Evolutionary conservation across 2,888 invertebrate species (phyloP), one percentile per base, ranked within the genome.

Genomic region (Cabera pusaria): DNA sequence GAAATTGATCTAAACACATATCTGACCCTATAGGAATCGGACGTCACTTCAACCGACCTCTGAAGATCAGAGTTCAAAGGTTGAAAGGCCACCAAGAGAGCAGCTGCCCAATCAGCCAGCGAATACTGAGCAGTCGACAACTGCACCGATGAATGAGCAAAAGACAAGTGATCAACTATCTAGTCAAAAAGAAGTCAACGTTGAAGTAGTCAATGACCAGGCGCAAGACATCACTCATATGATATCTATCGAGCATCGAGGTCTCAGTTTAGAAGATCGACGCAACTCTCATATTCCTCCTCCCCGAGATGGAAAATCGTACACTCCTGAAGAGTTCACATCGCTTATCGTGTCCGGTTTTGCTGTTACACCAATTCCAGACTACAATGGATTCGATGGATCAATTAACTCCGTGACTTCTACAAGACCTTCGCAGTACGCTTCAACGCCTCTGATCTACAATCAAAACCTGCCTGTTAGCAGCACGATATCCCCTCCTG

Each of bases 11-110:
- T 49, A 42, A 49, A 32, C 12, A 10, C 29, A 34, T 46, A 48
- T 53, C 48, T 53, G 46, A 46, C 44, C n/a, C 48, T 44, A 39
- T 46, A 53, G 52, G 52, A 53, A 53, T 42, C 42, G 48, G 42
- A 53, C 50, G 22, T 40, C 52, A 25, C 48, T 45, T 31, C 44
- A 44, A 38, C 50, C 45, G 14, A 33, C 19, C 9, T 42, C 50
- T 11, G 48, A 53, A 6, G 50, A 48, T 34, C 44, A 44, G 27
- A 46, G 50, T 19, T 10, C 18, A 5, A 36, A 9, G 9, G 44
- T 50, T 28, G 50, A 48, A 19, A 43, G 52, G 26, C 29, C 38
- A 24, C 20, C 45, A 14, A 42, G 48, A 36, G 34, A 46, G 19
- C 28, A 46, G 6, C 24, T 23, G 6, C 19, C 23, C 19, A 25